Base-by-base conservation (phyloP, 64 coral and sea anemone genomes). In the Montipora sp. region DNA sequence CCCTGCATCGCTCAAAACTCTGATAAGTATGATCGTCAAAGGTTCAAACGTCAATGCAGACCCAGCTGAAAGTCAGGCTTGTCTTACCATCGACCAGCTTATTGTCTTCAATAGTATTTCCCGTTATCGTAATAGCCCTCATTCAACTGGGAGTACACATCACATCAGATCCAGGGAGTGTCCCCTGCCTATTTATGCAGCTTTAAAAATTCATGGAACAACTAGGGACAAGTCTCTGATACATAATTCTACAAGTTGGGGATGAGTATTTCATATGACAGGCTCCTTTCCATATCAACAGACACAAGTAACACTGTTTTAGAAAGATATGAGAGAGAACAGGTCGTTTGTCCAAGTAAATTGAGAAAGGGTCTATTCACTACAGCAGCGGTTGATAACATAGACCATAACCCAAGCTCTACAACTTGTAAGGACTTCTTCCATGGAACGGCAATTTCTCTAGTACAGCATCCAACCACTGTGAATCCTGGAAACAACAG, bases 171-270 rank as follows among this genome's bases (percentile, higher is more conserved):
- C 57, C 11, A 87, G 79, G 22, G 93, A 95, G 46, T 95, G 81
- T 66, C 93, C 51, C 6, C 51, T 55, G 10, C 51, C 51, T 10
- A 55, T 55, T 10, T 3, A 55, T 55, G 51, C 51, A 75, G 88
- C 81, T 0, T 7, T 93, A 63, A 87, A 93, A 53, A 93, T 93
- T 46, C 92, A 94, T 2, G 78, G 78, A 77, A 24, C 77, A 15
- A 94, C 92, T 7, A 93, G 84, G 27, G 92, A 93, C 23, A n/a
- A 19, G 51, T 55, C 92, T 1, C 78, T 84, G n/a, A 77, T 89
- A 66, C 73, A 89, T 55, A 45, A 9, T 89, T 94, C 55, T 94
- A 89, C 22, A 94, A 84, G 36, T 87, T 84, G 63, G 92, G 92
- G 36, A 48, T 93, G 18, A 13, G 60, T 20, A 90, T 90, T 48